phyloP scores from a whole-genome alignment of 2,888 invertebrate species.

The Andricus curvator region DNA sequence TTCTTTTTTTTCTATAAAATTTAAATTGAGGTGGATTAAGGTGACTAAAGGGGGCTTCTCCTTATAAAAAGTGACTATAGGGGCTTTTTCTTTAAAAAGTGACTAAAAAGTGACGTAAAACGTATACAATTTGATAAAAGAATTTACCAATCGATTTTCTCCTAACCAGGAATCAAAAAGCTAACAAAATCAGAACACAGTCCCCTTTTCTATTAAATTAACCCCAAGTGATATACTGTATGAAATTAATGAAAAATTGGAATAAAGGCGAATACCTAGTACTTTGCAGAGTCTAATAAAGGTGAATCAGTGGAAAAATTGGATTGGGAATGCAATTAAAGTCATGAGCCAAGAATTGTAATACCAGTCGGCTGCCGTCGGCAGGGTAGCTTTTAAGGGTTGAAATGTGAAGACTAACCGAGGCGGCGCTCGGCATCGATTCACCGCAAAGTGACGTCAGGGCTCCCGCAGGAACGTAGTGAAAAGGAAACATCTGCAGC shows the following conservation, averaged over 20 bases:
- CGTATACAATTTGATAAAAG: not conserved
- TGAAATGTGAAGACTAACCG: conserved; percentile 54
- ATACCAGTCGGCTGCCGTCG: conserved; percentile 39
- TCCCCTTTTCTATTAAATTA: not conserved
- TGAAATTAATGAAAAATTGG: not conserved
- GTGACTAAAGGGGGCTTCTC: too few relatives aligned
- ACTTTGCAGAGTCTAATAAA: not conserved
- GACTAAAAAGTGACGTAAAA: not conserved
- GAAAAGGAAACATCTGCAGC: conserved; percentile 48
- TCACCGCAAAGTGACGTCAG: conserved; percentile 64
- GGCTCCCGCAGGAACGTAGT: conserved; percentile 56
- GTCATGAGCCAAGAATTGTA: conserved; percentile 44
- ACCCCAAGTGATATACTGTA: not conserved
- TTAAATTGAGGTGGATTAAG: too few relatives aligned
- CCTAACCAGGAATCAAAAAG: not conserved
- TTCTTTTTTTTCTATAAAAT: too few relatives aligned
- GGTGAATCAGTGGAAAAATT: not conserved
- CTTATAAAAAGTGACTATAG: too few relatives aligned
- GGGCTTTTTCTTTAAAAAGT: too few relatives aligned
- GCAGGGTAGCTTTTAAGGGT: conserved; percentile 53
- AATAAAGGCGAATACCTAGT: not conserved
- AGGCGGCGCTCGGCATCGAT: conserved; percentile 63
- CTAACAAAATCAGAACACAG: not conserved
- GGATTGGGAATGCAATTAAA: conserved; percentile 21
- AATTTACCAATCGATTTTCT: not conserved